Evolutionary conservation across 2,113 vertebrate species (phyloP), one percentile per base, ranked within the genome.

Genomic region (Pelodiscus sinensis): DNA sequence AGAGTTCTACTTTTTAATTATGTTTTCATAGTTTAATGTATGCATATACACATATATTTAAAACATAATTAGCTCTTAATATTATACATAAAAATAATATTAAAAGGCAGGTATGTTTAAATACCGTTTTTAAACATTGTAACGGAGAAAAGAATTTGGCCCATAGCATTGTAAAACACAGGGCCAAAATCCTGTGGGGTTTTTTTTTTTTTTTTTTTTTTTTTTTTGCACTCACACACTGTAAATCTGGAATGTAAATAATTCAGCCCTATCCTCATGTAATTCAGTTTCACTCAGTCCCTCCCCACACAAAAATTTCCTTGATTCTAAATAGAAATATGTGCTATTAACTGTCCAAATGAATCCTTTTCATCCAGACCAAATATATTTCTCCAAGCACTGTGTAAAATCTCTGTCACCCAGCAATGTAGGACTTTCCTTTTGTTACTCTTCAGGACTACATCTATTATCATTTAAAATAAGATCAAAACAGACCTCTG

Each of bases 291-390:
- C 27, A 50, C 55, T 88, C 75, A 10, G 2, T 65, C 4, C 6
- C 31, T 8, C 1, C 12, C 44, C 1, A 79, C 0, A 13, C 16
- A 54, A 65, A 44, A 81, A 38, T 27, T 3, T 31, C 82, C 54
- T 3, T 31, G 22, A 75, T 9, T 73, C 16, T 82, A 80, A 88
- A 52, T 21, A 15, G 16, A 18, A 0, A 0, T 44, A 38, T 92
- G 51, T 2, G 87, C 92, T 73, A 2, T 2, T 6, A 21, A 9
- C 19, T 65, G 25, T 90, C 29, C 4, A 21, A 35, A 4, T 60
- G 84, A 81, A 86, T 2, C 16, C 84, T 82, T 38, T 27, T 79
- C 10, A 2, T 55, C 10, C 9, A 52, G 38, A 7, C 44, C 51
- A 38, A 44, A 44, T 44, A 21, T 3, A 51, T 6, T 65, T 85